phyloP scores from a whole-genome alignment of 2,888 invertebrate species.

The Eristalinus sepulchralis region DNA sequence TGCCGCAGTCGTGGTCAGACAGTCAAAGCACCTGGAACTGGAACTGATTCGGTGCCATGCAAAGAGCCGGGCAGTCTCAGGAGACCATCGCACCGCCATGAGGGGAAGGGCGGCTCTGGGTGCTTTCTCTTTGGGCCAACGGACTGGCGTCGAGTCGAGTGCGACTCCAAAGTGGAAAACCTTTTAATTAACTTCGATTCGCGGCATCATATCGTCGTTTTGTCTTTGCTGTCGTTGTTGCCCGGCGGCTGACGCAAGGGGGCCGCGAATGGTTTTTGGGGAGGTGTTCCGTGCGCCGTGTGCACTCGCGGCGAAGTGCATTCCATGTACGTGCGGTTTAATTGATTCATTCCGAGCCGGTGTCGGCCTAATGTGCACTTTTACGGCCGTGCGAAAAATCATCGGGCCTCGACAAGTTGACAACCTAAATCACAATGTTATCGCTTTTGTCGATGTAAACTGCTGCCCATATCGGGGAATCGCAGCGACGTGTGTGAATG shows the following conservation, averaged over 20 bases:
- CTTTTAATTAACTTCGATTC: slow-evolving; percentile 71
- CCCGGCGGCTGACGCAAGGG: slow-evolving; percentile 12
- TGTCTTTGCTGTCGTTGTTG: slow-evolving; percentile 27
- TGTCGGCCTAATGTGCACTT: slow-evolving; percentile 57
- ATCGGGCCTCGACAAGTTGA: slow-evolving; percentile 53
- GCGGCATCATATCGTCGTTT: slow-evolving; percentile 63
- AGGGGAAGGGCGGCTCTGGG: slow-evolving; percentile 46
- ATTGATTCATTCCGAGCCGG: slow-evolving; percentile 63
- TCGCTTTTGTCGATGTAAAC: slow-evolving; percentile 26
- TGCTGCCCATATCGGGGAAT: slow-evolving; percentile 3
- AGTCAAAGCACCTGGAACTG: slow-evolving; percentile 4
- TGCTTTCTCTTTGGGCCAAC: slow-evolving; percentile 61
- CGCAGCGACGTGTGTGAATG: not conserved
- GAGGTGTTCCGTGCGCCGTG: slow-evolving; percentile 31
- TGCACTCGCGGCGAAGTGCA: slow-evolving; percentile 33
- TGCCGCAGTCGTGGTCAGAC: slow-evolving; percentile 2
- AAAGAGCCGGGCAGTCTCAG: slow-evolving; percentile 53
- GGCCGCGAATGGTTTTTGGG: slow-evolving; percentile 44
- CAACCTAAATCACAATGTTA: slow-evolving; percentile 45
- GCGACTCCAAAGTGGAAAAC: slow-evolving; percentile 51
- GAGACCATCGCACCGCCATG: slow-evolving; percentile 10
- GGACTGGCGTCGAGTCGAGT: not conserved
- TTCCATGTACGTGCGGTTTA: slow-evolving; percentile 66
- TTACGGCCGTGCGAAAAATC: slow-evolving; percentile 65
- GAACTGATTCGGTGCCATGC: slow-evolving; percentile 56